phyloP scores from a whole-genome alignment of 2,888 invertebrate species.

The Vannuccia rotundouncinata region DNA sequence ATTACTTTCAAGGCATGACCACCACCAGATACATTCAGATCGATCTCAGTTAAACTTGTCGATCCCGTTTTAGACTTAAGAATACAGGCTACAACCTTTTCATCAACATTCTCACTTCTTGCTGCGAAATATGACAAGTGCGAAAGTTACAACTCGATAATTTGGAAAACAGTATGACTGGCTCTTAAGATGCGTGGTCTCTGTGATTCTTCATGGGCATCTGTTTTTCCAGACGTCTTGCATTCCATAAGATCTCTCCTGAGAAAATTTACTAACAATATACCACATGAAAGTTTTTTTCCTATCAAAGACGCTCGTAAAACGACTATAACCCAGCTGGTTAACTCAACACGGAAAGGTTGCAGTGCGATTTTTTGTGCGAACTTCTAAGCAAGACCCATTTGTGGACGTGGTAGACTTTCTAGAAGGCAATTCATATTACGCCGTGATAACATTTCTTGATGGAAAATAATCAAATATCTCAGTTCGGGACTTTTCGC shows the following conservation, averaged over 20 bases:
- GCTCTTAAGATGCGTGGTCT: constrained; percentile 24
- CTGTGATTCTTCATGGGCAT: background rate
- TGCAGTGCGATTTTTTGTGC: constrained; percentile 1
- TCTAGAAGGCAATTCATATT: constrained; percentile 36
- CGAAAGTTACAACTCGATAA: constrained; percentile 31
- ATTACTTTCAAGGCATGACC: no score
- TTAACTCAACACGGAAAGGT: constrained; percentile 25
- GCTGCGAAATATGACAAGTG: constrained; percentile 34
- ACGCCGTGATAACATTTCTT: constrained; percentile 36
- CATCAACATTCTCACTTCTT: background rate
- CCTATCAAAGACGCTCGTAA: constrained; percentile 25
- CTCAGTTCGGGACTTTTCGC: constrained; percentile 36
- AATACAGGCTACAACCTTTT: no score
- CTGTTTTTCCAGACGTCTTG: constrained; percentile 31
- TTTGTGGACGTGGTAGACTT: constrained; percentile 10
- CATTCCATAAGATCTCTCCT: constrained; percentile 31
- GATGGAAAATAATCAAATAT: constrained; percentile 40
- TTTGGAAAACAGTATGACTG: constrained; percentile 33
- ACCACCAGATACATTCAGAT: no score
- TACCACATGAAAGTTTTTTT: constrained; percentile 28
- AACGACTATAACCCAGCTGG: constrained; percentile 11
- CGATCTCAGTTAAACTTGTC: no score
- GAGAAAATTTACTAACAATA: constrained; percentile 30
- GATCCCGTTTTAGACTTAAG: no score
- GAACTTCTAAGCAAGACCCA: constrained; percentile 21